phyloP scores from a whole-genome alignment of 2,797 vertebrate species.

The Notolepis coatsorum region DNA sequence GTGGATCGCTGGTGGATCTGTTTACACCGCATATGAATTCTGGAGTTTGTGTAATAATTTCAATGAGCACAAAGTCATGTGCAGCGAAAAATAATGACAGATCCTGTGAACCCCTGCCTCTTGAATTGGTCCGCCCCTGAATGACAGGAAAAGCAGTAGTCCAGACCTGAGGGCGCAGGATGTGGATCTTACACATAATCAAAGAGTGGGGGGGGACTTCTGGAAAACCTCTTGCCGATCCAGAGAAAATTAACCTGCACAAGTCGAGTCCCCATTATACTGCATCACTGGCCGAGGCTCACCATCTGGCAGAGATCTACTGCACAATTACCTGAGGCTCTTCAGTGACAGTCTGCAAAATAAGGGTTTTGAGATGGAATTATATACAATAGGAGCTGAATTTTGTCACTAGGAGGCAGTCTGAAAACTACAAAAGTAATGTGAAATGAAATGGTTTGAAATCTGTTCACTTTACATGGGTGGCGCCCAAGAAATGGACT shows the following conservation, averaged over 20 bases:
- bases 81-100: conserved; percentile 28
- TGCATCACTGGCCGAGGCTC: conserved; percentile 54
- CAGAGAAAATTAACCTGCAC: conserved; percentile 62
- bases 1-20: conserved; percentile 35
- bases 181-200: conserved; percentile 49
- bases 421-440: conserved; percentile 41
- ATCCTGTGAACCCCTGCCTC: conserved; percentile 22
- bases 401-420: conserved; percentile 31
- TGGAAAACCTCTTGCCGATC: conserved; percentile 30
- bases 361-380: conserved; percentile 54
- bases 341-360: conserved; percentile 55
- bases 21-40: conserved; percentile 14
- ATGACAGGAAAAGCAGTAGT: background rate
- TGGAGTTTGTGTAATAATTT: conserved; percentile 41
- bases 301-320: conserved; percentile 76
- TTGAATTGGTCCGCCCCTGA: conserved; percentile 26
- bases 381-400: conserved; percentile 42
- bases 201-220: conserved; percentile 18
- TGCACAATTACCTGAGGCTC: conserved; percentile 69
- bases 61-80: conserved; percentile 36
- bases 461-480: no score
- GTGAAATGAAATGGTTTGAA: no score
- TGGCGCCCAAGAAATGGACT: no score
- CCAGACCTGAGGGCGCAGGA: conserved; percentile 26
- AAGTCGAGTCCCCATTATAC: conserved; percentile 55